Evolutionary conservation across 2,113 vertebrate genomes (phyloP).

Genomic region (Anarhynchus alexandrinus): DNA sequence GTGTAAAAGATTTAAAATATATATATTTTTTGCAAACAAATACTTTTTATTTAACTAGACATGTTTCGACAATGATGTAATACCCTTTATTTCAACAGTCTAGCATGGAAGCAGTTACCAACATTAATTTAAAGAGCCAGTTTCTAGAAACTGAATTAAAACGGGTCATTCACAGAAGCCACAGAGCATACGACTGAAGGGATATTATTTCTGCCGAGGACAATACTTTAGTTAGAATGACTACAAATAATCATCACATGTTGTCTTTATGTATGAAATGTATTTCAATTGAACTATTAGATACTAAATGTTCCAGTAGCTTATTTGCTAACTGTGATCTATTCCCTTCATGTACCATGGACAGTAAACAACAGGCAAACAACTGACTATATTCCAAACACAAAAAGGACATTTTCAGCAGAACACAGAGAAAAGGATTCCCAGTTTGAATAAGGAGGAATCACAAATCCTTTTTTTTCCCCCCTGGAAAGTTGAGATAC

Average conservation of each 20-base stretch:
- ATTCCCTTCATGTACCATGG: constrained; percentile 21
- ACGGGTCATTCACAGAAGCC: constrained; percentile 77
- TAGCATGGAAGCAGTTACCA: constrained; percentile 73
- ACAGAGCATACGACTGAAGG: constrained; percentile 75
- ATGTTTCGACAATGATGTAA: constrained; percentile 72
- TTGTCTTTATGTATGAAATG: constrained; percentile 50
- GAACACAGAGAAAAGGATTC: neutral
- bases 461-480: neutral
- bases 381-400: constrained; percentile 6
- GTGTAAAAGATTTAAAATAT: constrained; percentile 64
- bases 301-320: constrained; percentile 3
- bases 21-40: constrained; percentile 74
- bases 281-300: constrained; percentile 50
- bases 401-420: neutral
- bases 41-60: constrained; percentile 73
- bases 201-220: constrained; percentile 47
- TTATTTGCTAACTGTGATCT: constrained; percentile 49
- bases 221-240: constrained; percentile 37
- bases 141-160: constrained; percentile 77
- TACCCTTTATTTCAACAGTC: constrained; percentile 71
- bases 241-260: constrained; percentile 53
- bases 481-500: neutral
- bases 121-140: constrained; percentile 72
- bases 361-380: constrained; percentile 46
- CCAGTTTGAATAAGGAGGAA: neutral